Evolutionary conservation across 2,797 vertebrate species (phyloP).

Genomic region (Paguma larvata): DNA sequence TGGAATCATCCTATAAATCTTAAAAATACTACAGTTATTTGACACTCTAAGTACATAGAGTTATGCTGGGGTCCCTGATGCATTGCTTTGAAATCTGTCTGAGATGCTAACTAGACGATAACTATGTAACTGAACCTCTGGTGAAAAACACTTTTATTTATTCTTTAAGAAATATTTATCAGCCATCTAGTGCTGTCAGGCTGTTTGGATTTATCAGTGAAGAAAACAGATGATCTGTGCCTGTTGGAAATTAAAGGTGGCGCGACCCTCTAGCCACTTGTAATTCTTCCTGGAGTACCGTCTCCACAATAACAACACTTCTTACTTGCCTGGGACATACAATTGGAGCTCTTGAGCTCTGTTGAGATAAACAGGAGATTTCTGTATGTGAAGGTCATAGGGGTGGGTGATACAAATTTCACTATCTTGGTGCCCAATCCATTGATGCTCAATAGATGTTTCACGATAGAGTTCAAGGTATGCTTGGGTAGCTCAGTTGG

Average conservation of each 20-base stretch:
- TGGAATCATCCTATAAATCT: not conserved
- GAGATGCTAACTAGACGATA: not conserved
- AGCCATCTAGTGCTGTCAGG: not conserved
- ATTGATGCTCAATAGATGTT: not conserved
- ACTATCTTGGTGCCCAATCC: not conserved
- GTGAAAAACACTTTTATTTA: not conserved
- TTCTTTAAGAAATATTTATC: not conserved
- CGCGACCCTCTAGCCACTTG: not conserved
- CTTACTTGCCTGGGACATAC: not conserved
- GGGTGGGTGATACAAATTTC: not conserved
- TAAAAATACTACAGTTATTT: not conserved
- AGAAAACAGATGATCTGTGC: not conserved
- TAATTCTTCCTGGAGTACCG: not conserved
- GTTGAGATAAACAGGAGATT: not conserved
- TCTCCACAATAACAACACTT: not conserved
- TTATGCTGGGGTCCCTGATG: not conserved
- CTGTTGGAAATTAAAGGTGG: not conserved
- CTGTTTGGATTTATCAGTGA: not conserved
- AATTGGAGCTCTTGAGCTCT: not conserved
- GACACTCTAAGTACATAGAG: not conserved
- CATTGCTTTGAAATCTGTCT: not conserved
- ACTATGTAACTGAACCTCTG: not conserved
- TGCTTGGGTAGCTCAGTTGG: too few species aligned
- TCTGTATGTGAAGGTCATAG: not conserved
- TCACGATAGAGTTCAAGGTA: not conserved